These are phyloP conservation scores for Pagetopsis macropterus DNA, from an alignment of 2,797 vertebrate species.

Conservation along the genomic window DNA sequence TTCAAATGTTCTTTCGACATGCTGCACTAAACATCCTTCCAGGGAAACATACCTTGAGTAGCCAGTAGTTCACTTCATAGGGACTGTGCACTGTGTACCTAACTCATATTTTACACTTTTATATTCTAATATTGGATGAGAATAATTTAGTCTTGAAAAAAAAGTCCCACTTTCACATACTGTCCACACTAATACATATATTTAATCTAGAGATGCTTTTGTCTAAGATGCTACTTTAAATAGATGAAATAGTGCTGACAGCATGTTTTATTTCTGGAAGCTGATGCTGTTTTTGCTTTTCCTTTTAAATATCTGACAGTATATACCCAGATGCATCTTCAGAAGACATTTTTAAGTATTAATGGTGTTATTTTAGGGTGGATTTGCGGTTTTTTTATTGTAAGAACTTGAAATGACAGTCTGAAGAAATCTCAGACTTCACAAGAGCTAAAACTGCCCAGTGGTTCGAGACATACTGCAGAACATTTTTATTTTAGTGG, in stretches of 20 bases:
- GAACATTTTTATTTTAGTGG: constrained; percentile 3
- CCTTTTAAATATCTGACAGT: neutral
- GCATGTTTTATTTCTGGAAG: neutral
- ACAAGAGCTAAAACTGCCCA: neutral
- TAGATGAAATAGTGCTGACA: neutral
- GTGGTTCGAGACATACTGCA: neutral
- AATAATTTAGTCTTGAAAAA: neutral
- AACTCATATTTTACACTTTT: constrained; percentile 1
- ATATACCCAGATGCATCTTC: too few relatives aligned
- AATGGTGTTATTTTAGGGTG: neutral
- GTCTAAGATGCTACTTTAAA: neutral
- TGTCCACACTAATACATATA: neutral
- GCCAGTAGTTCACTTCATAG: constrained; percentile 23
- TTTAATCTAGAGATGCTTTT: neutral
- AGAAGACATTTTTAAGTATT: neutral
- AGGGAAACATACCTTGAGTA: constrained; percentile 52
- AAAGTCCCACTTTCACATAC: neutral
- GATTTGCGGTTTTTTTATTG: neutral
- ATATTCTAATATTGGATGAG: neutral
- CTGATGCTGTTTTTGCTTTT: neutral
- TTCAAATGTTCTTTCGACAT: constrained; percentile 46
- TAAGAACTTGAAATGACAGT: neutral
- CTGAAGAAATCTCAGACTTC: constrained; percentile 11
- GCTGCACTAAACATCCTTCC: constrained; percentile 68
- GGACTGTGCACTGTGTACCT: constrained; percentile 16